phyloP scores from a whole-genome alignment of 1,140 invertebrate genomes.

The Brachionus calyciflorus region DNA sequence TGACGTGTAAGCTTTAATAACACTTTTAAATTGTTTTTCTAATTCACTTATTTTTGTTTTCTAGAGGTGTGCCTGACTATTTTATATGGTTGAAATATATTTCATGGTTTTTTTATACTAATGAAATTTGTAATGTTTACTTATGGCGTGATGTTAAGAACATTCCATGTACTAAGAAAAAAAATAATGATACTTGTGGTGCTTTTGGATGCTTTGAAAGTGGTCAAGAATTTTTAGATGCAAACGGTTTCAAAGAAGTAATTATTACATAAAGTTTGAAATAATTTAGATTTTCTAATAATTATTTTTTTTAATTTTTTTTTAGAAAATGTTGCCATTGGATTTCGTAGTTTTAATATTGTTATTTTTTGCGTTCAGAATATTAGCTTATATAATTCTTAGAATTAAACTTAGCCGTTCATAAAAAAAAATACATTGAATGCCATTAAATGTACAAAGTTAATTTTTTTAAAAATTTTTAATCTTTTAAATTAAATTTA shows the following conservation, averaged over 20 bases:
- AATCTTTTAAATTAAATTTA: neutral
- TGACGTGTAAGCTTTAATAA: slow-evolving; percentile 54
- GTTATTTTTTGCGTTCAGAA: slow-evolving; percentile 1
- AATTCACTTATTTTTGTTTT: neutral
- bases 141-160: slow-evolving; percentile 17
- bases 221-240: slow-evolving; percentile 34
- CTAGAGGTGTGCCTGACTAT: neutral
- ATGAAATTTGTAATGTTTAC: slow-evolving; percentile 3
- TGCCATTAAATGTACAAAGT: neutral
- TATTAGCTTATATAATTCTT: slow-evolving; percentile 29
- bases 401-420: neutral
- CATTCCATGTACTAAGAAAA: slow-evolving; percentile 9
- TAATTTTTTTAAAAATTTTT: neutral
- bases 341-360: slow-evolving; percentile 4
- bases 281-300: neutral
- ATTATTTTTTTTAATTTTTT: neutral
- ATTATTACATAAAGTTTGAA: neutral
- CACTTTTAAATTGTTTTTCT: neutral
- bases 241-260: slow-evolving; percentile 13
- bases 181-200: neutral
- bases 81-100: slow-evolving; percentile 47
- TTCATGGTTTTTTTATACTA: slow-evolving; percentile 45
- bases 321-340: neutral
- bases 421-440: neutral
- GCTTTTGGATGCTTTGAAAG: neutral